phyloP scores from a whole-genome alignment of 2,888 invertebrate genomes.

The Sympetrum striolatum region DNA sequence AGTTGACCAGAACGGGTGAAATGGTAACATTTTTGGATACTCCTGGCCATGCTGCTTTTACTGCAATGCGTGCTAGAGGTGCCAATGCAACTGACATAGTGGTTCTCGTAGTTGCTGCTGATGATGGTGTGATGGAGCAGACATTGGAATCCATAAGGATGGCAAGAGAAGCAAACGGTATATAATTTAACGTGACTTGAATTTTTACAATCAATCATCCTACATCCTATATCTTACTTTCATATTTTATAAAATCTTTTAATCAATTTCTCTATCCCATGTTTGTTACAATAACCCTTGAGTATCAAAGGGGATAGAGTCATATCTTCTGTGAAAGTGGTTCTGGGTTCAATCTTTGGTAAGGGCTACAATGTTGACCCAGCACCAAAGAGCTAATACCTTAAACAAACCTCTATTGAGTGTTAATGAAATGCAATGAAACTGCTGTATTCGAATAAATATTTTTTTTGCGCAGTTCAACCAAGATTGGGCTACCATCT shows the following conservation, averaged over 20 bases:
- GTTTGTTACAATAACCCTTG: no score
- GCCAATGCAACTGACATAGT: slow-evolving; percentile 93
- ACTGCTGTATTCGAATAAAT: no score
- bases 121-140: slow-evolving; percentile 99
- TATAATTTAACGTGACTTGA: slow-evolving; percentile 24
- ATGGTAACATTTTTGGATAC: slow-evolving; percentile 95
- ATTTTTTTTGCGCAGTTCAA: no score
- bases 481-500: no score
- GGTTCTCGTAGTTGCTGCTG: slow-evolving; percentile 95
- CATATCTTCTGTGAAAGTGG: no score
- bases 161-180: slow-evolving; percentile 79
- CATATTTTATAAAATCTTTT: not conserved
- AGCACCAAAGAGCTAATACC: no score
- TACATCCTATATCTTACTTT: not conserved
- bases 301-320: no score
- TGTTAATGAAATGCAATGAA: no score
- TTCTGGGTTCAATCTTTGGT: no score
- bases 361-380: no score
- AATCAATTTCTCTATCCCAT: no score
- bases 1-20: slow-evolving; percentile 69
- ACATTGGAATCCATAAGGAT: slow-evolving; percentile 89
- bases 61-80: slow-evolving; percentile 92
- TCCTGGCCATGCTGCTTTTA: slow-evolving; percentile 98
- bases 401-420: no score
- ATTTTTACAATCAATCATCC: slow-evolving; percentile 5